A percentile compares a stretch with the other conserved stretches of the same genome.
These are phyloP conservation scores for Diarsia mendica DNA, from an alignment of 2,888 invertebrate species.

Conservation along the genomic window DNA sequence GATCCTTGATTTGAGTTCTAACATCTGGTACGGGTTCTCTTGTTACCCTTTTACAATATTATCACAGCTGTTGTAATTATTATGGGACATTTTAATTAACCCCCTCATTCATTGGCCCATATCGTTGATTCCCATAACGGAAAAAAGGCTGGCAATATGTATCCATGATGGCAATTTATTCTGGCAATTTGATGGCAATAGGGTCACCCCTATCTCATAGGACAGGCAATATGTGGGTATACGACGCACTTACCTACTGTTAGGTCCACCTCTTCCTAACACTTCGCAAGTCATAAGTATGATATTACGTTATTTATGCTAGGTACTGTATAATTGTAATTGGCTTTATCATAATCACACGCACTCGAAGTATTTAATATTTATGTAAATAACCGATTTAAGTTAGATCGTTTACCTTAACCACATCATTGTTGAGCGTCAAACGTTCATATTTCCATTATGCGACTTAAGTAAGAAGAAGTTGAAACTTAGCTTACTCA, in stretches of 20 bases:
- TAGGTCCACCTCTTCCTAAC: background rate
- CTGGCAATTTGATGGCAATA: background rate
- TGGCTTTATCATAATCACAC: background rate
- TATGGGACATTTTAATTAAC: background rate
- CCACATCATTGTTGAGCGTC: constrained; percentile 2
- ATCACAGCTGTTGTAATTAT: background rate
- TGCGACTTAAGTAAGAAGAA: constrained; percentile 3
- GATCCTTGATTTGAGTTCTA: background rate
- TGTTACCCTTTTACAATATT: background rate
- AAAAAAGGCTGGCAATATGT: background rate
- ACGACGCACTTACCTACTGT: background rate
- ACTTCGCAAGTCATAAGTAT: background rate
- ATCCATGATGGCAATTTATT: background rate
- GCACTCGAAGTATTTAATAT: background rate
- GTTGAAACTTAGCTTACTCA: constrained; percentile 27
- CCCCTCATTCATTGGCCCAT: background rate
- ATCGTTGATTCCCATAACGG: background rate
- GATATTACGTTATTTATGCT: background rate
- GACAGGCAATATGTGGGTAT: background rate
- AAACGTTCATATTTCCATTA: constrained; percentile 25
- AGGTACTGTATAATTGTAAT: background rate
- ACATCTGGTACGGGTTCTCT: background rate
- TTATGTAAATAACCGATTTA: constrained; percentile 1
- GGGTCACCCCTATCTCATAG: background rate
- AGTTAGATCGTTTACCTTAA: background rate